Base-by-base conservation (phyloP, 2,888 invertebrate species). In the Metopia argyrocephala region DNA sequence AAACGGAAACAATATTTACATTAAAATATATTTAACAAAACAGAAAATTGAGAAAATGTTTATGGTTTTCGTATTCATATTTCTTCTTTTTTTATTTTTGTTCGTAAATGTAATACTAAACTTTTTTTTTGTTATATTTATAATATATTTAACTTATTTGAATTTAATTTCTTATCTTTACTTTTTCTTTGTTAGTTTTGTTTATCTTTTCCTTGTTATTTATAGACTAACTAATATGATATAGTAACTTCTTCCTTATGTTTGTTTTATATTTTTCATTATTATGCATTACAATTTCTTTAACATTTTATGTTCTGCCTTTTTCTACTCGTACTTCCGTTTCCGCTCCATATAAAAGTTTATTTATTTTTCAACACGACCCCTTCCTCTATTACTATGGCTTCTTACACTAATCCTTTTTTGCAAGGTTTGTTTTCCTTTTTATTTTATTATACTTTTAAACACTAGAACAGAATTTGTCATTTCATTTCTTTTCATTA, bases 201-300 rank as follows among this genome's bases (percentile, higher is more conserved):
- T 31, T 5, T 2, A 12, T 38, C 15, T 38, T 48, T 57, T 46
- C 1, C 23, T 23, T 62, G 59, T 74, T 20, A 62, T 82, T 82
- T 78, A 70, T 68, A 83, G 85, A 85, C 87, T 87, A 88, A 85
- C 88, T 88, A 88, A 86, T 86, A 84, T 86, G 88, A 88, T 88
- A 88, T 88, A 87, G 85, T 85, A 86, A 87, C 84, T 85, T 83
- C 84, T 81, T 83, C 68, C 48, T 85, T 85, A 81, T 82, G 79
- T 68, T 59, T 45, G n/a, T 48, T 62, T 64, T 54, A 31, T 76
- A 23, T 46, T 38, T 56, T 38, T n/a, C 5, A 52, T 38, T 38
- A 9, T 46, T 9, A 23, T 54, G 12, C 6, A 45, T 38, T 38
- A 7, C 23, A 2, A 7, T 66, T 56, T 23, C 25, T 68, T 48